Conservation (phyloP, 2,797 vertebrate species). For the Eospalax fontanierii region DNA sequence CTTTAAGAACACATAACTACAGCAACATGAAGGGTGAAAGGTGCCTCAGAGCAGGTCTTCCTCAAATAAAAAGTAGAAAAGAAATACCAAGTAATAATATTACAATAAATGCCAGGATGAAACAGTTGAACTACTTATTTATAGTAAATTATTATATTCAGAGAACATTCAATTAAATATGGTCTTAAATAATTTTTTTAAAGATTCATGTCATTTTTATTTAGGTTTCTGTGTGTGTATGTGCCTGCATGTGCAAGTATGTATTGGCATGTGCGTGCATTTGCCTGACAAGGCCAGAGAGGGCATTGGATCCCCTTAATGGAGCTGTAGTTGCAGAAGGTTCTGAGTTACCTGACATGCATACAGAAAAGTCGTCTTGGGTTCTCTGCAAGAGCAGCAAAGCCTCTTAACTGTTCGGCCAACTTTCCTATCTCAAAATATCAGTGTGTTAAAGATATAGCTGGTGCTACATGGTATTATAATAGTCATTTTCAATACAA, state of each 20-base stretch:
- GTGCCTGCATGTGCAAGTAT: background rate
- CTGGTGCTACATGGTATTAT: background rate
- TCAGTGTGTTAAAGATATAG: background rate
- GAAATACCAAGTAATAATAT: background rate
- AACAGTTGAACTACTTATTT: background rate
- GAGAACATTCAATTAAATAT: background rate
- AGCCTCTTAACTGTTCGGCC: background rate
- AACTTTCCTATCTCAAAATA: background rate
- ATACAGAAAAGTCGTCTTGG: background rate
- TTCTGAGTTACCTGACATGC: background rate
- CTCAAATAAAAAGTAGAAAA: conserved; percentile 25
- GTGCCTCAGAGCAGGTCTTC: background rate
- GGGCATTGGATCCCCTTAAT: background rate
- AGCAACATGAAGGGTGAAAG: background rate
- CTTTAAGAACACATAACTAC: conserved; percentile 33
- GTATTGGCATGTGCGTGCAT: background rate
- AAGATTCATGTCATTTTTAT: background rate
- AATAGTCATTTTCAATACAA: background rate
- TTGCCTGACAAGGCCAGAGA: background rate
- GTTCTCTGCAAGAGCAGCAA: background rate
- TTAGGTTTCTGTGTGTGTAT: fast-evolving
- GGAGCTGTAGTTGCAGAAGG: background rate
- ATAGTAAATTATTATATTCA: background rate
- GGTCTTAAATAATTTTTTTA: background rate
- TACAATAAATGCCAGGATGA: background rate